A percentile compares a stretch with the other conserved stretches of the same genome.
Evolutionary conservation across 2,888 invertebrate species (phyloP).

Genomic region (Liopterus haemorrhoidalis): DNA sequence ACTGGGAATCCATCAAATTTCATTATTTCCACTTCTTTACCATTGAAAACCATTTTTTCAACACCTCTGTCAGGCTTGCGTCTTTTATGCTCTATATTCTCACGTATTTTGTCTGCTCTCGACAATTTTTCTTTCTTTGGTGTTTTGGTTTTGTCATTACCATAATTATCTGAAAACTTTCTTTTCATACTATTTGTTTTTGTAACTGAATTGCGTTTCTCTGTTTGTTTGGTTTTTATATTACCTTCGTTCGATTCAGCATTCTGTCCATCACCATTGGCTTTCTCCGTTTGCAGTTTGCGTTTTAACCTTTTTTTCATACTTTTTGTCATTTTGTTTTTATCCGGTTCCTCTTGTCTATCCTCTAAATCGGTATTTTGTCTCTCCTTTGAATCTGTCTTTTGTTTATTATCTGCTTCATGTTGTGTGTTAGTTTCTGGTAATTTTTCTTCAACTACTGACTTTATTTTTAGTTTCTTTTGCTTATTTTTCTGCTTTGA

Average conservation of each 20-base stretch:
- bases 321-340: slow-evolving; percentile 8
- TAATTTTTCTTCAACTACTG: slow-evolving; percentile 17
- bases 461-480: slow-evolving; percentile 31
- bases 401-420: slow-evolving; percentile 16
- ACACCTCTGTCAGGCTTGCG: slow-evolving; percentile 44
- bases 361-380: slow-evolving; percentile 10
- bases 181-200: slow-evolving; percentile 32
- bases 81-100: slow-evolving; percentile 43
- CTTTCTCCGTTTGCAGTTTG: slow-evolving; percentile 39
- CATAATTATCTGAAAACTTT: slow-evolving; percentile 27
- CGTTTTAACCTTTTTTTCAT: slow-evolving; percentile 26
- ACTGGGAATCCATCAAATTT: slow-evolving; percentile 68
- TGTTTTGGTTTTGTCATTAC: slow-evolving; percentile 25
- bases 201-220: slow-evolving; percentile 14
- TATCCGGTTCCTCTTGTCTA: slow-evolving; percentile 14
- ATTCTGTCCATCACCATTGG: slow-evolving; percentile 31
- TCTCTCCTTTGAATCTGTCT: slow-evolving; percentile 22
- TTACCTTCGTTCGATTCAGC: slow-evolving; percentile 20
- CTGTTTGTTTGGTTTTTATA: slow-evolving; percentile 14
- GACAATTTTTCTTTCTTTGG: slow-evolving; percentile 15
- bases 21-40: slow-evolving; percentile 55
- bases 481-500: slow-evolving; percentile 33
- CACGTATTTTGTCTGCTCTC: slow-evolving; percentile 25
- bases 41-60: slow-evolving; percentile 55
- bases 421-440: not conserved